Percentiles rank a stretch among this genome's conserved stretches.
These are phyloP conservation scores for Ondatra zibethicus DNA, from an alignment of 2,113 vertebrate genomes.

Conservation along the genomic window DNA sequence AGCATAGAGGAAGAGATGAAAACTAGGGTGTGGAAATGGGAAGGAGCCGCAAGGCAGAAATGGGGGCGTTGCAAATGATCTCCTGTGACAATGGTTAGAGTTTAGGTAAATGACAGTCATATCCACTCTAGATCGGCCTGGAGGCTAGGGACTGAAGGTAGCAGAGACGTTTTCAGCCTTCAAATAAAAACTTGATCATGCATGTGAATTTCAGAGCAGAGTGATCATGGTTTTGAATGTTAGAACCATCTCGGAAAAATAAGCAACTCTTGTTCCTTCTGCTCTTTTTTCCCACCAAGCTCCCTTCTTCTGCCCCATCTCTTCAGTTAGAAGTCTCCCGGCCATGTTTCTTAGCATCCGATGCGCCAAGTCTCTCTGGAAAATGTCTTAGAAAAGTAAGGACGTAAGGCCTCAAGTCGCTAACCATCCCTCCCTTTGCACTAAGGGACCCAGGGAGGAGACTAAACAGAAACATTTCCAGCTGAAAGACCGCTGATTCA, in stretches of 20 bases:
- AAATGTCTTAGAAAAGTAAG: neutral
- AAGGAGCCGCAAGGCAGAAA: neutral
- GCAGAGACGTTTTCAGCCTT: neutral
- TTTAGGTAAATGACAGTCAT: neutral
- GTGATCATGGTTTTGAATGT: neutral
- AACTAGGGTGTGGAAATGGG: neutral
- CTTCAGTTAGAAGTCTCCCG: neutral
- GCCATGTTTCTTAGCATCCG: neutral
- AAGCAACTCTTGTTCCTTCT: neutral
- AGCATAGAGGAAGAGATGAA: neutral
- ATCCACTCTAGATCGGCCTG: neutral
- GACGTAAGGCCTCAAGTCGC: neutral
- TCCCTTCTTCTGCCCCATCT: neutral
- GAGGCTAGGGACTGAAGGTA: neutral
- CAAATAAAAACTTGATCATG: neutral
- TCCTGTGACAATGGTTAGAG: neutral
- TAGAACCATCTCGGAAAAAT: neutral
- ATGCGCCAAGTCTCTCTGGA: neutral
- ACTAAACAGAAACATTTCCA: neutral
- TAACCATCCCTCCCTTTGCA: neutral
- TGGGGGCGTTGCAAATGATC: neutral
- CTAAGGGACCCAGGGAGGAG: neutral
- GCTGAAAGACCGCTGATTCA: neutral
- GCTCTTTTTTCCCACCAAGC: neutral
- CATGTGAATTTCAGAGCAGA: neutral